A percentile compares a stretch with the other conserved stretches of the same genome.
Conservation (phyloP, 2,888 invertebrate genomes). For the Oxycera nigricornis region DNA sequence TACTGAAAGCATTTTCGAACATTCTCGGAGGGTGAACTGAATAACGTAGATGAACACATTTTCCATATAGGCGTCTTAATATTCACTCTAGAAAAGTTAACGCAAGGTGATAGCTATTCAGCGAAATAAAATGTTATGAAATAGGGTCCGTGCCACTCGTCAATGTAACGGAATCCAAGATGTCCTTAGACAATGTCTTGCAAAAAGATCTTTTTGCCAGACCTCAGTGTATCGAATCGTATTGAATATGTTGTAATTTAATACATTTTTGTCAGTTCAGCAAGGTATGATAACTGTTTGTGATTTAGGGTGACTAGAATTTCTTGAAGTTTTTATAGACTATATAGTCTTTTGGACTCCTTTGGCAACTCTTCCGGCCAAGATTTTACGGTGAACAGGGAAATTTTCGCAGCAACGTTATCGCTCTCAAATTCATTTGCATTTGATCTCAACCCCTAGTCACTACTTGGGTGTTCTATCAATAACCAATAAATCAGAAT, state of each 20-base stretch:
- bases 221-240: too few relatives aligned
- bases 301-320: too few relatives aligned
- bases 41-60: background rate
- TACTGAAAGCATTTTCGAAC: background rate
- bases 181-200: constrained; percentile 10
- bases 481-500: background rate
- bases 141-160: constrained; percentile 28
- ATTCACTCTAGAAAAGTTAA: constrained; percentile 29
- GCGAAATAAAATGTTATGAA: background rate
- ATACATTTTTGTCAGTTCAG: too few relatives aligned
- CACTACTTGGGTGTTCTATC: background rate
- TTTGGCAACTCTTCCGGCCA: too few relatives aligned
- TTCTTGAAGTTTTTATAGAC: too few relatives aligned
- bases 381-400: too few relatives aligned
- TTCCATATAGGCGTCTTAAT: background rate
- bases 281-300: too few relatives aligned
- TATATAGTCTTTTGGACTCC: too few relatives aligned
- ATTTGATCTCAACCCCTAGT: background rate
- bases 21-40: background rate
- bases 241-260: too few relatives aligned
- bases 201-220: too few relatives aligned
- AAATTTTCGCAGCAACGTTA: too few relatives aligned
- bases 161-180: constrained; percentile 30
- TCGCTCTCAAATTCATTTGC: too few relatives aligned
- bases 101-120: constrained; percentile 8